Base-by-base conservation (phyloP, 2,888 invertebrate species). In the Hypena proboscidalis region DNA sequence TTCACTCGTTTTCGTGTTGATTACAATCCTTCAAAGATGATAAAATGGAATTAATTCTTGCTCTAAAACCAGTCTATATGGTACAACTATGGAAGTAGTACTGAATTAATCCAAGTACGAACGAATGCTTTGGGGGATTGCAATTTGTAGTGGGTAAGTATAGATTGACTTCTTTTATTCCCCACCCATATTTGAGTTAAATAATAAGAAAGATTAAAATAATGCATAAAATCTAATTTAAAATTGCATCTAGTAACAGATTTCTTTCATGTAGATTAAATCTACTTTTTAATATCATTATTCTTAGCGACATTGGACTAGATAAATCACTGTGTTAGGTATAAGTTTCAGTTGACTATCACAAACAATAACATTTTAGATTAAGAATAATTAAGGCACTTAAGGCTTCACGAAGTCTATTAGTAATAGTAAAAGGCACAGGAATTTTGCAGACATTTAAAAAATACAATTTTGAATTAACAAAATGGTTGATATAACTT, bases 271-370 rank as follows among this genome's bases (percentile, higher is more conserved):
- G 88, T 89, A 88, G 88, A 87, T 89, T 51, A 79, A 82, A 88
- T 88, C 87, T 89, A 88, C 86, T 70, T 64, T n/a, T 74, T 70
- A 74, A 74, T 66, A 65, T 75, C 67, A 70, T 74, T 68, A 72
- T 69, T 69, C 62, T 76, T 74, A 75, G 67, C 74, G 67, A 70
- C 65, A 35, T 54, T 70, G 69, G 72, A 80, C 70, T 77, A 77
- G 70, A 71, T 60, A 74, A 74, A 72, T 79, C 70, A 72, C 71
- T 58, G 49, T 65, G 65, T 69, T 83, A 84, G 79, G 65, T 70
- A n/a, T 77, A 84, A 81, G 83, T 67, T 53, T 47, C 44, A 54
- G 44, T 58, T 58, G 54, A 58, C 52, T 50, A 67, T 58, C 58
- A 64, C 64, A 61, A 53, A 42, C 35, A 37, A 45, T 48, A 46